Percentiles rank a stretch among this genome's conserved stretches.
phyloP scores from a whole-genome alignment of 2,113 vertebrate genomes.

The Cariama cristata region DNA sequence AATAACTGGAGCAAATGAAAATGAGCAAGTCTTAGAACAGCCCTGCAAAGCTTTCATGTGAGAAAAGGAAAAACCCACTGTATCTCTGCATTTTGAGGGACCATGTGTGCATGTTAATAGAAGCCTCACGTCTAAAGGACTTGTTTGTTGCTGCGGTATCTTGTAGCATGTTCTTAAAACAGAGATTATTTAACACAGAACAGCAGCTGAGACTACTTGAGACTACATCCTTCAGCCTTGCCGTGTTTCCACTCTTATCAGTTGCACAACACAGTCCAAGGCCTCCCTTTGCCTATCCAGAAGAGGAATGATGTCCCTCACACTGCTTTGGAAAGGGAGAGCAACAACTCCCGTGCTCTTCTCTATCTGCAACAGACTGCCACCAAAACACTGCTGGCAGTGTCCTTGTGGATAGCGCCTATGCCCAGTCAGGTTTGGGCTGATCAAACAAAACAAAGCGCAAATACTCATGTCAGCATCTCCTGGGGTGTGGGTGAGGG shows the following conservation, averaged over 20 bases:
- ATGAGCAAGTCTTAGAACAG: neutral
- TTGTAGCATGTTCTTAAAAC: neutral
- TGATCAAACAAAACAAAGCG: neutral
- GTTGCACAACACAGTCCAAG: fast-evolving
- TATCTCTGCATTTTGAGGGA: neutral
- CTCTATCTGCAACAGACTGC: neutral
- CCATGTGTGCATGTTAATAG: neutral
- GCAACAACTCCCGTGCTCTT: fast-evolving
- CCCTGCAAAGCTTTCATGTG: neutral
- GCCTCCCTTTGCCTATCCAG: neutral
- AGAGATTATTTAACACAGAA: neutral
- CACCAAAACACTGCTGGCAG: neutral
- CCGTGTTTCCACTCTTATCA: neutral
- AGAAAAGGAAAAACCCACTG: neutral
- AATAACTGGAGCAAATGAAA: neutral
- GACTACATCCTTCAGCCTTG: neutral
- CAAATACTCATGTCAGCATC: fast-evolving
- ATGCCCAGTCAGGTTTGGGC: fast-evolving
- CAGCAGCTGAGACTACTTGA: neutral
- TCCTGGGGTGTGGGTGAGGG: fast-evolving
- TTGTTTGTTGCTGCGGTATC: neutral
- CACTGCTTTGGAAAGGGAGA: neutral
- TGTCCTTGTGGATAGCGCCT: fast-evolving
- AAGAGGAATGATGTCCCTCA: fast-evolving
- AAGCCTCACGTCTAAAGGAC: neutral